These are phyloP conservation scores for Phrynocephalus versicolor DNA, from an alignment of 2,113 vertebrate genomes.

Conservation along the genomic window DNA sequence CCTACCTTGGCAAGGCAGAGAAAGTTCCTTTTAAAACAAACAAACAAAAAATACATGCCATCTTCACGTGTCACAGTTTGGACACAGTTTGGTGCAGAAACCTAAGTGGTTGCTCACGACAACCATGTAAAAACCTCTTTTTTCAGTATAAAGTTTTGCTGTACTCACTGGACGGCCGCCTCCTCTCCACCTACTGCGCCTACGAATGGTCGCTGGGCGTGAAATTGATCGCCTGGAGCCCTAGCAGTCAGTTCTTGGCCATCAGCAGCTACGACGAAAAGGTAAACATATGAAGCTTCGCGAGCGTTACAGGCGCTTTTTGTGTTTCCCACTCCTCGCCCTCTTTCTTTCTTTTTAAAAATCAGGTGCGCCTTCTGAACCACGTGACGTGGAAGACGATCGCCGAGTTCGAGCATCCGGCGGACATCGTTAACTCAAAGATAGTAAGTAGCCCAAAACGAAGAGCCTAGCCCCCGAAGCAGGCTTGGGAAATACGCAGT, in stretches of 20 bases:
- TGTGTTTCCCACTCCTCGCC: not conserved
- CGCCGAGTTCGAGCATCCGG: constrained; percentile 84
- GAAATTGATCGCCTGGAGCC: constrained; percentile 90
- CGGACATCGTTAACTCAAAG: constrained; percentile 75
- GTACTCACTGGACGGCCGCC: constrained; percentile 93
- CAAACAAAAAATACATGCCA: too few relatives aligned
- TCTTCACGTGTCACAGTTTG: not conserved
- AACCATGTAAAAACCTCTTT: not conserved
- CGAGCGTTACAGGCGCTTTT: not conserved
- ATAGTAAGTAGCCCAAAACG: constrained; percentile 74
- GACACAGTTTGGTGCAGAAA: not conserved
- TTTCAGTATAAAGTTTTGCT: constrained; percentile 91
- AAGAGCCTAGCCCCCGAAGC: too few relatives aligned
- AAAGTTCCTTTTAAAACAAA: not conserved
- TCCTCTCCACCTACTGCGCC: constrained; percentile 83
- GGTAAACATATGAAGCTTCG: constrained; percentile 59
- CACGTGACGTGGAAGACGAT: constrained; percentile 96
- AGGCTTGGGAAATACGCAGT: too few relatives aligned
- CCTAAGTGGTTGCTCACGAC: not conserved
- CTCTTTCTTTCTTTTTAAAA: not conserved
- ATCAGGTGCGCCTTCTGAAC: constrained; percentile 91
- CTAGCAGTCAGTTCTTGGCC: constrained; percentile 95
- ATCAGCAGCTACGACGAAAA: constrained; percentile 96
- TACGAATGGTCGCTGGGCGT: constrained; percentile 94
- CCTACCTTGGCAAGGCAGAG: not conserved